Conservation (phyloP, 1,140 invertebrate species). For the Heliconius hermathena region DNA sequence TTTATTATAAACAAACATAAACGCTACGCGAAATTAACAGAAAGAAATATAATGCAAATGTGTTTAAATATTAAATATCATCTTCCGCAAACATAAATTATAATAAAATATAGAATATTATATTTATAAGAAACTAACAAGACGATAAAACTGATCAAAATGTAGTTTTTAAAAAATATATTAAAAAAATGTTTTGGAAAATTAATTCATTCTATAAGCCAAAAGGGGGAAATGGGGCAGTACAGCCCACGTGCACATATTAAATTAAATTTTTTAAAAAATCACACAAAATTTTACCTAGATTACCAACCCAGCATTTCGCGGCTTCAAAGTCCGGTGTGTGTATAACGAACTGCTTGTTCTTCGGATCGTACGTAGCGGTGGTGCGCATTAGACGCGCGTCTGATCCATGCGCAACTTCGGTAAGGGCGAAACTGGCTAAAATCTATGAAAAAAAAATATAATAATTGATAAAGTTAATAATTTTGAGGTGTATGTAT, state of each 20-base stretch:
- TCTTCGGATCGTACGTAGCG: slow-evolving; percentile 91
- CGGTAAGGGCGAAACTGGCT: slow-evolving; percentile 95
- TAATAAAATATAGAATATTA: too few relatives aligned
- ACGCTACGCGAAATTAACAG: too few relatives aligned
- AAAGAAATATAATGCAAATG: not conserved
- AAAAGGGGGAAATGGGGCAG: not conserved
- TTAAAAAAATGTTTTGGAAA: too few relatives aligned
- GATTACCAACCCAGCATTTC: slow-evolving; percentile 96
- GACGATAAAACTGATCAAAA: too few relatives aligned
- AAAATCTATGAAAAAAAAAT: slow-evolving; percentile 79
- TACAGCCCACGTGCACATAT: not conserved
- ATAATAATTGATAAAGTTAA: too few relatives aligned
- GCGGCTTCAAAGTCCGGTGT: slow-evolving; percentile 96
- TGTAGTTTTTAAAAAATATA: too few relatives aligned
- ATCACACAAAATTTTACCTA: slow-evolving; percentile 84
- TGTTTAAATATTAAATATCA: too few relatives aligned
- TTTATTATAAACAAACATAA: too few relatives aligned
- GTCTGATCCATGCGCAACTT: slow-evolving; percentile 96
- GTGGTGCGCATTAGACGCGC: slow-evolving; percentile 95
- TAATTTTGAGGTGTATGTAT: too few relatives aligned
- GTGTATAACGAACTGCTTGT: slow-evolving; percentile 92
- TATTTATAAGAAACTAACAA: too few relatives aligned
- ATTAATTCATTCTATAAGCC: too few relatives aligned
- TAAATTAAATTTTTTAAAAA: slow-evolving; percentile 33
- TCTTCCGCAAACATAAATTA: too few relatives aligned